Conservation (phyloP, 2,888 invertebrate genomes). For the Ditula angustiorana region DNA sequence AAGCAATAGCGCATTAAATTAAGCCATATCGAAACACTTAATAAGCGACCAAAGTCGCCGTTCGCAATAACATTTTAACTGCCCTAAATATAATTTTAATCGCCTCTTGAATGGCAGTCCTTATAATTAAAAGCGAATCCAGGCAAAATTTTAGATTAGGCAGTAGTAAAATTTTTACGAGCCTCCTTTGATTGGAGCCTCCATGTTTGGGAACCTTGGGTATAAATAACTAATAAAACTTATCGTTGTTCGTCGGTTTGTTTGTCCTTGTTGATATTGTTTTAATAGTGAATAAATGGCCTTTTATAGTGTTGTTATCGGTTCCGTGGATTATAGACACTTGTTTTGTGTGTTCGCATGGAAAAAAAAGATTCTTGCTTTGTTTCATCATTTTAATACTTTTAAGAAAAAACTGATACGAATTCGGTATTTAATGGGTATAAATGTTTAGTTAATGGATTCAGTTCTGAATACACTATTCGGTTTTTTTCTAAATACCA, state of each 20-base stretch:
- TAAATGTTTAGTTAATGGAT: too few relatives aligned
- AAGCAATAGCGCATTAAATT: background rate
- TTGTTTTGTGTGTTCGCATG: background rate
- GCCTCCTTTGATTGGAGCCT: slow-evolving; percentile 55
- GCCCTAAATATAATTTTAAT: slow-evolving; percentile 24
- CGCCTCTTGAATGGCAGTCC: slow-evolving; percentile 47
- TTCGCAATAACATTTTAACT: slow-evolving; percentile 22
- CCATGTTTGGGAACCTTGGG: slow-evolving; percentile 43
- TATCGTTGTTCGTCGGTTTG: slow-evolving; percentile 51
- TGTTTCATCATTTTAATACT: too few relatives aligned
- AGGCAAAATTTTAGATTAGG: slow-evolving; percentile 79
- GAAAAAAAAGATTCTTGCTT: too few relatives aligned
- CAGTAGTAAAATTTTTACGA: slow-evolving; percentile 72
- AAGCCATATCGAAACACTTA: background rate
- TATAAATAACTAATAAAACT: slow-evolving; percentile 48
- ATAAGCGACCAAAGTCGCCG: background rate
- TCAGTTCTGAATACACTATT: too few relatives aligned
- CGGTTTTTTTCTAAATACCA: too few relatives aligned
- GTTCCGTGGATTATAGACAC: slow-evolving; percentile 24
- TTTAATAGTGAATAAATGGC: slow-evolving; percentile 72
- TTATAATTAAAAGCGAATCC: slow-evolving; percentile 63
- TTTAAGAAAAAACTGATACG: too few relatives aligned
- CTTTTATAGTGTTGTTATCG: slow-evolving; percentile 61
- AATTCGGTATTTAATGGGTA: too few relatives aligned
- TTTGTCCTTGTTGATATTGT: slow-evolving; percentile 57